Base-by-base conservation (phyloP, 2,888 invertebrate genomes). In the Blomia tropicalis region DNA sequence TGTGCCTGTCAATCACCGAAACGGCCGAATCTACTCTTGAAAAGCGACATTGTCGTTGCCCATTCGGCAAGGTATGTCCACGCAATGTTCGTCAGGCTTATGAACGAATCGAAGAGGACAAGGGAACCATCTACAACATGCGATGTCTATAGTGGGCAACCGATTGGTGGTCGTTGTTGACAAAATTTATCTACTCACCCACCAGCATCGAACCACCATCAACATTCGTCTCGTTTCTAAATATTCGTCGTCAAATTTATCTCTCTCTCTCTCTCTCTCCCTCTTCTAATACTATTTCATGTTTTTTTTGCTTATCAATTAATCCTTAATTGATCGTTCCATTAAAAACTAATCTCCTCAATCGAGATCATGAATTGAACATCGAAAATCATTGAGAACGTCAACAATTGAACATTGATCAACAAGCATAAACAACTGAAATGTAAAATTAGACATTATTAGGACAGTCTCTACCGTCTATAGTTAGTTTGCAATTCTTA, bases 41-140 rank as follows among this genome's bases (percentile, higher is more conserved):
- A 30, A 64, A 44, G 5, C 44, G 65, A n/a, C 66, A 66, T 17
- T 66, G 66, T 36, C 29, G 44, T 25, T 66, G 66, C 44, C 65
- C 66, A 51, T 1, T 43, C 2, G 66, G 66, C 19, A 58, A 32
- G n/a, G 62, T 58, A 41, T 66, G 66, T 59, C 66, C 66, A 2
- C 59, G 27, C 22, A 58, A 66, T 47, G 17, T 63, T 17, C 60
- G 65, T 56, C 25, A 62, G 62, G 65, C 66, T 5, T 22, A 29
- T 25, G 62, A 65, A 22, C 19, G 54, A 32, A 43, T 62, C 17
- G 58, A 62, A 11, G 17, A 64, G 44, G 62, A 64, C 23, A 65
- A 60, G 25, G 66, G 66, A 22, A 31, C 64, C 27, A 62, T 62
- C 58, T 66, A 60, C 54, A 44, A 58, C 29, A 63, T 66, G 65